phyloP scores from a whole-genome alignment of 2,888 invertebrate genomes.

The Pherbina coryleti region DNA sequence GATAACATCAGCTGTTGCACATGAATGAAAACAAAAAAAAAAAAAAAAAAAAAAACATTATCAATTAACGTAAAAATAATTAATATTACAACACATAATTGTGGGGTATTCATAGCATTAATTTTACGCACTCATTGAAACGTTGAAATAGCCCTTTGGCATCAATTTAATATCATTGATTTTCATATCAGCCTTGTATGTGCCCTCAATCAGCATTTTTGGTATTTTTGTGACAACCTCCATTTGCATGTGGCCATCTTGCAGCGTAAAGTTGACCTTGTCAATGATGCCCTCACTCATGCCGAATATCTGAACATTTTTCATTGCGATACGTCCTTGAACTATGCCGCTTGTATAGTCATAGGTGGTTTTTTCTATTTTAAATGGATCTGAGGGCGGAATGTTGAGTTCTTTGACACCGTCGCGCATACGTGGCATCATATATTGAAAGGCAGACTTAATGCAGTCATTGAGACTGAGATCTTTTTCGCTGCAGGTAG shows the following conservation, averaged over 20 bases:
- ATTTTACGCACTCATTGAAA: slow-evolving; percentile 74
- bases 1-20: slow-evolving; percentile 71
- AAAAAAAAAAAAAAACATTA: background rate
- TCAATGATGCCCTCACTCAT: slow-evolving; percentile 72
- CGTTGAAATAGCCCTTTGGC: slow-evolving; percentile 74
- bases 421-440: slow-evolving; percentile 66
- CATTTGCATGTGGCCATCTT: slow-evolving; percentile 59
- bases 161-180: slow-evolving; percentile 75
- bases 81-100: background rate
- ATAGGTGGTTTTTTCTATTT: slow-evolving; percentile 59
- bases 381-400: slow-evolving; percentile 66
- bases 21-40: background rate
- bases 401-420: slow-evolving; percentile 65
- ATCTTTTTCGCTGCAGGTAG: slow-evolving; percentile 73
- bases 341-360: slow-evolving; percentile 61
- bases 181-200: slow-evolving; percentile 75
- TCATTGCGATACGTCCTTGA: slow-evolving; percentile 66
- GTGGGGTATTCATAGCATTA: background rate
- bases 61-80: background rate
- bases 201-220: slow-evolving; percentile 72
- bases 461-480: slow-evolving; percentile 75
- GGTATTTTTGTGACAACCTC: slow-evolving; percentile 74
- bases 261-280: slow-evolving; percentile 71
- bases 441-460: slow-evolving; percentile 72
- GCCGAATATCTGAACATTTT: slow-evolving; percentile 73